These are phyloP conservation scores for Trachelipus rathkii DNA, from an alignment of 1,140 invertebrate species.

Conservation along the genomic window DNA sequence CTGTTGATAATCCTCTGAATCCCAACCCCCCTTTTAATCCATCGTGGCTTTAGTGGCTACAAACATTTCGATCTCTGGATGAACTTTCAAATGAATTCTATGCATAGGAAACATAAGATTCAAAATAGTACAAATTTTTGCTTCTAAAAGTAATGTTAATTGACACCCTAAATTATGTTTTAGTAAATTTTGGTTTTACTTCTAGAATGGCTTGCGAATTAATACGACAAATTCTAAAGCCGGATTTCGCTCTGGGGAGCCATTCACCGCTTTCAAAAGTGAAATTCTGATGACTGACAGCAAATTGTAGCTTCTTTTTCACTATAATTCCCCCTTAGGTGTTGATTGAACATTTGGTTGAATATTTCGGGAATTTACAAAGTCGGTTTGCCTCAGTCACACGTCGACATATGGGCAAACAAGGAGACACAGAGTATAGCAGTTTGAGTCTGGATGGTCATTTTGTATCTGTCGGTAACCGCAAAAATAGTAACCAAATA, in stretches of 20 bases:
- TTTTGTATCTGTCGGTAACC: background rate
- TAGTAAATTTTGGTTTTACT: slow-evolving; percentile 4
- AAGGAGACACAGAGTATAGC: background rate
- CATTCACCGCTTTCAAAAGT: background rate
- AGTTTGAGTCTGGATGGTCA: background rate
- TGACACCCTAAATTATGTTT: slow-evolving; percentile 3
- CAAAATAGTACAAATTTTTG: too few relatives aligned
- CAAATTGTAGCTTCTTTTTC: background rate
- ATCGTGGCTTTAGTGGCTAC: too few relatives aligned
- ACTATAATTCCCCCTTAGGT: background rate
- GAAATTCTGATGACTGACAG: background rate
- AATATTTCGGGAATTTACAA: background rate
- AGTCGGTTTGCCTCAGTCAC: background rate
- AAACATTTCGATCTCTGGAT: too few relatives aligned
- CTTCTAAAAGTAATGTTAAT: background rate
- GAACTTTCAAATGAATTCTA: too few relatives aligned
- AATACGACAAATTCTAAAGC: slow-evolving; percentile 4
- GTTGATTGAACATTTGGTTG: slow-evolving; percentile 4
- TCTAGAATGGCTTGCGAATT: background rate
- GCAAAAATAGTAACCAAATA: background rate
- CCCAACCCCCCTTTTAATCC: too few relatives aligned
- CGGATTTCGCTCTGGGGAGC: background rate
- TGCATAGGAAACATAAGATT: too few relatives aligned
- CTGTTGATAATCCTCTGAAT: too few relatives aligned
- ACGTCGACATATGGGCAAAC: slow-evolving; percentile 9